Conservation (phyloP, 2,888 invertebrate genomes). For the Automeris io region DNA sequence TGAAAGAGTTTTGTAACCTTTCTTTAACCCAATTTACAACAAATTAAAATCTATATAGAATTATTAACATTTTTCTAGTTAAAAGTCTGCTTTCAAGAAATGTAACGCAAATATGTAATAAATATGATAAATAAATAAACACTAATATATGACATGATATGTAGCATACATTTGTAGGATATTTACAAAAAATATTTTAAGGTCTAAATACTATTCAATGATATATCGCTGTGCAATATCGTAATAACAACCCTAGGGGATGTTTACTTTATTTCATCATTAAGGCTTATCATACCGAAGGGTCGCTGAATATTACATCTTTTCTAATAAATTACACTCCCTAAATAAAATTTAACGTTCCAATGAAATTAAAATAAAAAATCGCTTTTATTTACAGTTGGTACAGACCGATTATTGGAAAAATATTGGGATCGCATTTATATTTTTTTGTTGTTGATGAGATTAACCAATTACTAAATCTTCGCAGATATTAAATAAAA, state of each 20-base stretch:
- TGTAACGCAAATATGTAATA: too few species aligned
- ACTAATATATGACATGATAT: too few species aligned
- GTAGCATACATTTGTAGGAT: too few species aligned
- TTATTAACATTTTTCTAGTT: too few species aligned
- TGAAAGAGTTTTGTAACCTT: too few species aligned
- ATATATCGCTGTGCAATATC: constrained; percentile 21
- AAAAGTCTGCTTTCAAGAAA: too few species aligned
- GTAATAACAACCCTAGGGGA: constrained; percentile 25
- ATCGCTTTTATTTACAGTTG: constrained; percentile 21
- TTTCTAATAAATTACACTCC: constrained; percentile 27
- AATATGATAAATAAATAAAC: too few species aligned
- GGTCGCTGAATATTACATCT: constrained; percentile 23
- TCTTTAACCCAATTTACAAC: too few species aligned
- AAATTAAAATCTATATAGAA: too few species aligned
- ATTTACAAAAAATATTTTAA: neutral
- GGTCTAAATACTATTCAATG: constrained; percentile 10
- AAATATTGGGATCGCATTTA: neutral
- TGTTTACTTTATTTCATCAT: constrained; percentile 24
- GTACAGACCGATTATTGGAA: constrained; percentile 4
- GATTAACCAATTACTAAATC: neutral
- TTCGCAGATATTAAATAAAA: neutral
- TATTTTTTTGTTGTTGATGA: neutral
- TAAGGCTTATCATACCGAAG: constrained; percentile 21
- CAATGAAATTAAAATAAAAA: constrained; percentile 31
- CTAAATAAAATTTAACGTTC: constrained; percentile 20